phyloP scores from a whole-genome alignment of 2,797 vertebrate species.

The Ceyx erithaca region DNA sequence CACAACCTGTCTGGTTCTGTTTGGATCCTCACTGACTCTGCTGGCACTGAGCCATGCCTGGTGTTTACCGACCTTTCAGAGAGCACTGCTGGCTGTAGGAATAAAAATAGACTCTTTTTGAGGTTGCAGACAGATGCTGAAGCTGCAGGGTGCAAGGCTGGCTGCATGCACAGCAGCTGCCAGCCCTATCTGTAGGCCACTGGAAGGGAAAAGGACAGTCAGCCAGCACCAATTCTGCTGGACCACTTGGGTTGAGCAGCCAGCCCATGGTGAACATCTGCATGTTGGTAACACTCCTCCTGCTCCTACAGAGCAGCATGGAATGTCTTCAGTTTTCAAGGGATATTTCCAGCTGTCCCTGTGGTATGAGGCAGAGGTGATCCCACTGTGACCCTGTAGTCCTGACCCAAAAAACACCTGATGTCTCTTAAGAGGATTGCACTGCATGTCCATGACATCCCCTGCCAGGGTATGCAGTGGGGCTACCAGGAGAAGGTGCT shows the following conservation, averaged over 20 bases:
- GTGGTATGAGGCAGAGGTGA: background rate
- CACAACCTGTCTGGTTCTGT: constrained; percentile 19
- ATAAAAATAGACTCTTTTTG: constrained; percentile 5
- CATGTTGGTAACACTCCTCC: accelerated
- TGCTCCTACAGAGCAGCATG: background rate
- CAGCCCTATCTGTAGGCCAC: background rate
- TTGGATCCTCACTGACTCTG: background rate
- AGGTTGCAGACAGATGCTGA: background rate
- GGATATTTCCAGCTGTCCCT: background rate
- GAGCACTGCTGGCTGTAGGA: background rate
- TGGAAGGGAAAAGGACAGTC: background rate
- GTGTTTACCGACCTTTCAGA: constrained; percentile 33
- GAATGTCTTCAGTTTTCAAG: background rate
- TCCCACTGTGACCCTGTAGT: background rate
- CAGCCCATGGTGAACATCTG: background rate
- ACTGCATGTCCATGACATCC: too few relatives aligned
- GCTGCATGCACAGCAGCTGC: accelerated
- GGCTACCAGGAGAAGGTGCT: accelerated
- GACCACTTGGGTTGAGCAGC: background rate
- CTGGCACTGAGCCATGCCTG: background rate
- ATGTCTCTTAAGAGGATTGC: background rate
- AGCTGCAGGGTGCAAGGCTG: accelerated
- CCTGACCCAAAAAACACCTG: background rate
- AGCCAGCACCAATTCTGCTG: background rate
- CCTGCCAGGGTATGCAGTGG: accelerated